phyloP scores from a whole-genome alignment of 2,113 vertebrate genomes.

The Ellobius talpinus region DNA sequence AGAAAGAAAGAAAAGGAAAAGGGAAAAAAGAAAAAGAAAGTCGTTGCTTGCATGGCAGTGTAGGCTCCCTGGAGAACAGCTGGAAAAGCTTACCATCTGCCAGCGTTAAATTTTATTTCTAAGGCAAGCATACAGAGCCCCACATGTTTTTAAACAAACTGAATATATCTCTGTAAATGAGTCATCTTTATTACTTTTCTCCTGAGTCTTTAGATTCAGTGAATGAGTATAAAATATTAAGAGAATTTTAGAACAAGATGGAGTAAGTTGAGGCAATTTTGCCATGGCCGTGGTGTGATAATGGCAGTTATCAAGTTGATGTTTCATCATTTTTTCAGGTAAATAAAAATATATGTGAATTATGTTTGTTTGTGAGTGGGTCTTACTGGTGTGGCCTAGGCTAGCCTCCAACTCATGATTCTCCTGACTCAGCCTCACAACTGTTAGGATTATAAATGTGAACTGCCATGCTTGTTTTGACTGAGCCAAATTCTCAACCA shows the following conservation, averaged over 20 bases:
- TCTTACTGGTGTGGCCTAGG: not conserved
- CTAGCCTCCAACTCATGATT: not conserved
- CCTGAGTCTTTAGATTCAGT: slow-evolving; percentile 5
- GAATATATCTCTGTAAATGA: slow-evolving; percentile 65
- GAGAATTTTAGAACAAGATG: slow-evolving; percentile 42
- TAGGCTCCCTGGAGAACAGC: slow-evolving; percentile 62
- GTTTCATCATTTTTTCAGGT: not conserved
- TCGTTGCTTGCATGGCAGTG: slow-evolving; percentile 61
- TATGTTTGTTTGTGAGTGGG: not conserved
- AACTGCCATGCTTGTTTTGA: not conserved
- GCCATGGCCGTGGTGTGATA: not conserved
- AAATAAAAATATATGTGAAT: not conserved
- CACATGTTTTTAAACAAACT: slow-evolving; percentile 77
- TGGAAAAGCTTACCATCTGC: slow-evolving; percentile 72
- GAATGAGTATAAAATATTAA: not conserved
- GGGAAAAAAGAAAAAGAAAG: slow-evolving; percentile 27
- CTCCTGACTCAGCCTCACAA: not conserved
- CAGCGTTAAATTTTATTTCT: slow-evolving; percentile 73
- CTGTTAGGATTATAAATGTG: not conserved
- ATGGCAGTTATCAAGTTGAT: not conserved
- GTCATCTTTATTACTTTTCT: slow-evolving; percentile 53
- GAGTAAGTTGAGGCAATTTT: slow-evolving; percentile 23
- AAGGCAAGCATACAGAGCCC: slow-evolving; percentile 52
- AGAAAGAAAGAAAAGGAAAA: not conserved
- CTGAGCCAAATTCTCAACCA: slow-evolving; percentile 21